Percentiles rank a stretch among this genome's conserved stretches.
These are phyloP conservation scores for Catajapyx aquilonaris DNA, from an alignment of 1,140 invertebrate genomes.

Conservation along the genomic window DNA sequence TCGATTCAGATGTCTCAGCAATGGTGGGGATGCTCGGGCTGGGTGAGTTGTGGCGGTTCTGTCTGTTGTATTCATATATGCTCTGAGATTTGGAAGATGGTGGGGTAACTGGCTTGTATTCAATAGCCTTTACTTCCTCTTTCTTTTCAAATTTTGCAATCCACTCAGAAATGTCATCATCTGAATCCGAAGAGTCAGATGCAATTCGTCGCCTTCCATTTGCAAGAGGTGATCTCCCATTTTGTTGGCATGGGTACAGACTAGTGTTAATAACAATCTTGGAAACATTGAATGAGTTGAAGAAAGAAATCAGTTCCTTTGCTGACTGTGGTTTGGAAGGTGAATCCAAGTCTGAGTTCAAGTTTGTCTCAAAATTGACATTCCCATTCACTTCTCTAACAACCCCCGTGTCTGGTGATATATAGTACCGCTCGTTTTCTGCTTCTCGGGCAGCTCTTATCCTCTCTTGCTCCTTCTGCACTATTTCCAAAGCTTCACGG, in stretches of 20 bases:
- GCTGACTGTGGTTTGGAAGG: constrained; percentile 26
- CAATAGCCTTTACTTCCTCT: constrained; percentile 6
- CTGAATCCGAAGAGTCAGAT: neutral
- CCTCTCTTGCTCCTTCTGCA: constrained; percentile 31
- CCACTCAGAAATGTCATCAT: neutral
- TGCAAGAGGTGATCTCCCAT: no score
- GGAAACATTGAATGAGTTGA: constrained; percentile 35
- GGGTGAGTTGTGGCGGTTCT: constrained; percentile 12
- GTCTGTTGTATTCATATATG: constrained; percentile 12
- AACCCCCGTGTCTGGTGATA: constrained; percentile 6
- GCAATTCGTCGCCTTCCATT: no score
- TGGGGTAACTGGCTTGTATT: constrained; percentile 2
- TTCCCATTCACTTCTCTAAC: no score
- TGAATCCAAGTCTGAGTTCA: no score
- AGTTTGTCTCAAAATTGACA: no score
- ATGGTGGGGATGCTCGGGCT: constrained; percentile 18
- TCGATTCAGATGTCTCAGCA: constrained; percentile 16
- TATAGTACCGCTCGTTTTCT: constrained; percentile 12
- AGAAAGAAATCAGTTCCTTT: constrained; percentile 35
- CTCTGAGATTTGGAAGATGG: constrained; percentile 13
- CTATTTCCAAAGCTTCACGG: constrained; percentile 49
- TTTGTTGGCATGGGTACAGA: neutral
- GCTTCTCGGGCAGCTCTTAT: constrained; percentile 17
- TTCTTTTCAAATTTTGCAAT: constrained; percentile 6
- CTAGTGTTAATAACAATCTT: constrained; percentile 20